These are phyloP conservation scores for Apeira syringaria DNA, from an alignment of 2,888 invertebrate genomes.

Conservation along the genomic window DNA sequence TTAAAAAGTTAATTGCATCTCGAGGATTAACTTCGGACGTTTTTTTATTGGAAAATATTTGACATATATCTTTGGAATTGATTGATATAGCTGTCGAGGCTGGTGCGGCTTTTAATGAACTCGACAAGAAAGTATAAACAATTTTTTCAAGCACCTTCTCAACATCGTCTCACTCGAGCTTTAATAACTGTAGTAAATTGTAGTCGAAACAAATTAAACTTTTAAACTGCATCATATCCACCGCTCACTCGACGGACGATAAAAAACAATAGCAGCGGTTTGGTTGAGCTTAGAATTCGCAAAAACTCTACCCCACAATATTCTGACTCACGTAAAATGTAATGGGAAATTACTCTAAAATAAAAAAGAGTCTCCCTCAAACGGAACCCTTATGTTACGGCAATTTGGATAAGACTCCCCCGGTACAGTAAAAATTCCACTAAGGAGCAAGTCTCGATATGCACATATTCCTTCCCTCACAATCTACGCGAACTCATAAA, in stretches of 20 bases:
- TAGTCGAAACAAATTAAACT: conserved; percentile 29
- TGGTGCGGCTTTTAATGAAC: conserved; percentile 14
- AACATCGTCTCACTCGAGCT: background rate
- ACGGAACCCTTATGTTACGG: conserved; percentile 69
- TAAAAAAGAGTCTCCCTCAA: conserved; percentile 66
- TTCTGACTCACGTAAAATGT: conserved; percentile 68
- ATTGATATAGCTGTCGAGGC: conserved; percentile 8
- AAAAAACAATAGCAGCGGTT: conserved; percentile 39
- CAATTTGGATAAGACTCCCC: conserved; percentile 75
- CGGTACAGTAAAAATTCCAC: conserved; percentile 72
- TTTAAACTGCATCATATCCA: conserved; percentile 27
- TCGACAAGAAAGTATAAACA: conserved; percentile 4
- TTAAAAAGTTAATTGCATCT: conserved; percentile 53
- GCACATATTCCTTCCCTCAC: conserved; percentile 55
- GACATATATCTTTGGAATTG: conserved; percentile 17
- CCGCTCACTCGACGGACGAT: conserved; percentile 29
- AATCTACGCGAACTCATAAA: conserved; percentile 55
- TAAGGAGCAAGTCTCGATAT: conserved; percentile 68
- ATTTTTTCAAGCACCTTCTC: background rate
- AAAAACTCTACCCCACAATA: conserved; percentile 67
- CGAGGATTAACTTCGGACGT: conserved; percentile 38
- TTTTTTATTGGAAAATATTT: conserved; percentile 30
- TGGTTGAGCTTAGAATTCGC: conserved; percentile 40
- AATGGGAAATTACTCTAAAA: conserved; percentile 79
- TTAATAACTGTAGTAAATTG: background rate